A percentile compares a stretch with the other conserved stretches of the same genome.
Evolutionary conservation across 2,888 invertebrate genomes (phyloP).

Genomic region (Anaspis maculata): DNA sequence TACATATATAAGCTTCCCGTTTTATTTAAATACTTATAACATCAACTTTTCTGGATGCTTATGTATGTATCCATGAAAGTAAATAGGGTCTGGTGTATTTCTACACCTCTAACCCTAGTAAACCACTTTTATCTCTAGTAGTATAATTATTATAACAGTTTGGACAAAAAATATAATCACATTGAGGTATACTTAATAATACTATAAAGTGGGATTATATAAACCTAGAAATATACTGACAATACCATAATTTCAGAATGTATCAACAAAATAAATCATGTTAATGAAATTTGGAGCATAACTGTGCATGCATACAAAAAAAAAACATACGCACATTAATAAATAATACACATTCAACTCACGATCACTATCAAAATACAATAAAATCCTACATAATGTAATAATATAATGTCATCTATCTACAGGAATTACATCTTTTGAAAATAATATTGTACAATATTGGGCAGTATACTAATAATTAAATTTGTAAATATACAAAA

Average conservation of each 20-base stretch:
- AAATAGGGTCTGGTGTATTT: too few species aligned
- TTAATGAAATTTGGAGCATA: too few species aligned
- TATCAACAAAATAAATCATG: slow-evolving; percentile 12
- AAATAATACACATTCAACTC: slow-evolving; percentile 14
- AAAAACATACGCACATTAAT: slow-evolving; percentile 10
- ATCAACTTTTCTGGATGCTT: too few species aligned
- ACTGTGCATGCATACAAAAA: too few species aligned
- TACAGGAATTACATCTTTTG: slow-evolving; percentile 15
- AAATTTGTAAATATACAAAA: slow-evolving; percentile 12
- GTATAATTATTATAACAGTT: too few species aligned
- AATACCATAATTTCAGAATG: slow-evolving; percentile 12
- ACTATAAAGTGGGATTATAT: slow-evolving; percentile 31
- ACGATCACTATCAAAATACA: too few species aligned
- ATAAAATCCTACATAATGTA: background rate
- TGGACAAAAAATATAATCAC: slow-evolving; percentile 35
- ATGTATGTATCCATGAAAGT: too few species aligned
- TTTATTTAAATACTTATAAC: too few species aligned
- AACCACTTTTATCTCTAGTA: too few species aligned
- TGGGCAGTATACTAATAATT: slow-evolving; percentile 11
- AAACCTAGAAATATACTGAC: slow-evolving; percentile 12
- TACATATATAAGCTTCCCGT: too few species aligned
- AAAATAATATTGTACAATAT: too few species aligned
- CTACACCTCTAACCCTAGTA: too few species aligned
- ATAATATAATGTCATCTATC: slow-evolving; percentile 6
- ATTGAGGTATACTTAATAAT: slow-evolving; percentile 36